Evolutionary conservation across 2,113 vertebrate species (phyloP).

Genomic region (Perognathus longimembris): DNA sequence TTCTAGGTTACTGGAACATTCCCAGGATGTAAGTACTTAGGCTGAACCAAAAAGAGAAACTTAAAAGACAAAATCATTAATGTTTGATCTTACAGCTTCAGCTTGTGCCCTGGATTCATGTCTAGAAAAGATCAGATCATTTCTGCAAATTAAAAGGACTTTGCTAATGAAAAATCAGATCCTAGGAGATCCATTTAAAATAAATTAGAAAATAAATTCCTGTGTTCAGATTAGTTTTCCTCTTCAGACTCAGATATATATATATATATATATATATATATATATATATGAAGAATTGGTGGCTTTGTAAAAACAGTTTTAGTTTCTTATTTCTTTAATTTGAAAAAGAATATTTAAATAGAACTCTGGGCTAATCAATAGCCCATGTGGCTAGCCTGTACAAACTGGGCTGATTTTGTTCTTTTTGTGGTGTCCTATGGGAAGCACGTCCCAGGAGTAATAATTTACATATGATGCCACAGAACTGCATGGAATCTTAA

Average conservation of each 20-base stretch:
- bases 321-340: conserved; percentile 51
- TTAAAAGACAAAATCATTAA: conserved; percentile 73
- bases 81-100: conserved; percentile 78
- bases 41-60: conserved; percentile 77
- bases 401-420: background rate
- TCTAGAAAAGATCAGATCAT: conserved; percentile 79
- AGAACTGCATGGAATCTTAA: background rate
- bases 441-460: background rate
- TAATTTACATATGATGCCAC: background rate
- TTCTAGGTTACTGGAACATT: conserved; percentile 61
- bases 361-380: conserved; percentile 34
- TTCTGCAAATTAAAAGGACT: conserved; percentile 75
- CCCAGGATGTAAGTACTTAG: conserved; percentile 75
- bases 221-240: background rate
- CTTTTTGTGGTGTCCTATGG: background rate
- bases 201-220: background rate
- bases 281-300: conserved; percentile 60
- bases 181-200: conserved; percentile 26
- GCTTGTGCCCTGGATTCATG: conserved; percentile 72
- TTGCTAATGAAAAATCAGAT: conserved; percentile 73
- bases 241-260: conserved; percentile 36
- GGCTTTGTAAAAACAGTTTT: conserved; percentile 47
- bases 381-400: background rate
- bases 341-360: conserved; percentile 36
- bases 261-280: background rate